Base-by-base conservation (phyloP, 35 echinoderm and acorn worm species). In the Apostichopus japonicus region DNA sequence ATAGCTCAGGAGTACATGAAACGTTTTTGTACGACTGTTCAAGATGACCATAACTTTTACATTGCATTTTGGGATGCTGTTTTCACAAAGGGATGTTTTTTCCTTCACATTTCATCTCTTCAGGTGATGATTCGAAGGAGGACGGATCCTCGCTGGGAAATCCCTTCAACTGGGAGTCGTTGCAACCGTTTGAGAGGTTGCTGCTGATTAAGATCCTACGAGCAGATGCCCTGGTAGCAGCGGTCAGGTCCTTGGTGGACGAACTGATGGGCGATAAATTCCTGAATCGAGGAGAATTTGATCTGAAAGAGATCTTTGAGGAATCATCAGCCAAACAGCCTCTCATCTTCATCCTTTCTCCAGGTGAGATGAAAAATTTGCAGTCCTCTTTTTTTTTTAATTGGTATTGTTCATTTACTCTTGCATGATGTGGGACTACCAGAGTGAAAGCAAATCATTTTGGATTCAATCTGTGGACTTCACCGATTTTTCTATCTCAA, bases 301-400 rank as follows among this genome's bases (percentile, higher is more conserved):
- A 99, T 79, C 88, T 99, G 62, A 99, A 93, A 54, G 97, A 99
- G 83, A 88, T 99, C 59, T 99, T 96, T 99, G 97, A 96, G 10
- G 97, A 96, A 79, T 99, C 97, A 15, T 96, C 90, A 78, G 93
- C 97, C 14, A 95, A 93, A 27, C 94, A 99, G 82, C 97, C 97
- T 5, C 88, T 99, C 5, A 99, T 99, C 56, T 96, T 99, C 54
- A 96, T 99, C 27, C 52, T 99, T 23, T 96, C 95, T 91, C 97
- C 97, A 79, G 97, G 97, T 99, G 55, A 83, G 83, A 54, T 82
- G 24, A 8, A 82, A 16, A 53, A 44, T 82, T 82, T 82, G 5
- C 8, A 53, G 0, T 82, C 15, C 27, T 11, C 7, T 44, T 10
- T 19, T 21, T 4, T 75, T 21, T 75, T 23, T 19, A 75, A 19